Evolutionary conservation across 2,797 vertebrate genomes (phyloP).

Genomic region (Simalia tracyae): DNA sequence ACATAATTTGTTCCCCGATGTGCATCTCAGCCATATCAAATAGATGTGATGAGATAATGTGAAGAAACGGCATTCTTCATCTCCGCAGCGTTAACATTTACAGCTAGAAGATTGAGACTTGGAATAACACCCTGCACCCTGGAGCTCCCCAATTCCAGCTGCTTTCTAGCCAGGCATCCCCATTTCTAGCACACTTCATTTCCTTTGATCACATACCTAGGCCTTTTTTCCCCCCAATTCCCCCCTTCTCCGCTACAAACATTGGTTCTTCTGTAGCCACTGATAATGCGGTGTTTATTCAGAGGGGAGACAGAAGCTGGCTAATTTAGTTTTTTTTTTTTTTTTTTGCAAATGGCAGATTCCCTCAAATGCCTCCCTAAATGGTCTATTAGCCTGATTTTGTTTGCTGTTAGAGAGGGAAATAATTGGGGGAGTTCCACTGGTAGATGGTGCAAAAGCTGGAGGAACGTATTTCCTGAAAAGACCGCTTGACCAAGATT

Average conservation of each 20-base stretch:
- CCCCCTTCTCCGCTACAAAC: not conserved
- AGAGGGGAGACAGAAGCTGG: too few species aligned
- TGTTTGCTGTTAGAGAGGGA: not conserved
- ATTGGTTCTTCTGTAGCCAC: not conserved
- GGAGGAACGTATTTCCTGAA: too few species aligned
- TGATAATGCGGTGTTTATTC: not conserved
- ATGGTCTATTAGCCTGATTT: too few species aligned
- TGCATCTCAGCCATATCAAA: not conserved
- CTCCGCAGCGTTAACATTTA: too few species aligned
- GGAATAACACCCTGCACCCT: not conserved
- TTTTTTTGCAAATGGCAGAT: too few species aligned
- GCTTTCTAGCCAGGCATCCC: not conserved
- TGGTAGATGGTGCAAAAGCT: not conserved
- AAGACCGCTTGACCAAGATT: not conserved
- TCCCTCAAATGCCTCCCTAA: too few species aligned
- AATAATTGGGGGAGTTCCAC: not conserved
- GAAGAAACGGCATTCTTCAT: not conserved
- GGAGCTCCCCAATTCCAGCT: not conserved
- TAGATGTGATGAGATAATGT: not conserved
- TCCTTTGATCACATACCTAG: not conserved
- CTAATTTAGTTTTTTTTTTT: not conserved
- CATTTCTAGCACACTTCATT: not conserved
- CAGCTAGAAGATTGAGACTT: not conserved
- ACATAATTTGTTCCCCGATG: too few species aligned
- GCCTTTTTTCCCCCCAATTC: too few species aligned